Evolutionary conservation across 37 sponge, comb jelly and placozoan genomes (phyloP).

Genomic region (Spongilla lacustris): DNA sequence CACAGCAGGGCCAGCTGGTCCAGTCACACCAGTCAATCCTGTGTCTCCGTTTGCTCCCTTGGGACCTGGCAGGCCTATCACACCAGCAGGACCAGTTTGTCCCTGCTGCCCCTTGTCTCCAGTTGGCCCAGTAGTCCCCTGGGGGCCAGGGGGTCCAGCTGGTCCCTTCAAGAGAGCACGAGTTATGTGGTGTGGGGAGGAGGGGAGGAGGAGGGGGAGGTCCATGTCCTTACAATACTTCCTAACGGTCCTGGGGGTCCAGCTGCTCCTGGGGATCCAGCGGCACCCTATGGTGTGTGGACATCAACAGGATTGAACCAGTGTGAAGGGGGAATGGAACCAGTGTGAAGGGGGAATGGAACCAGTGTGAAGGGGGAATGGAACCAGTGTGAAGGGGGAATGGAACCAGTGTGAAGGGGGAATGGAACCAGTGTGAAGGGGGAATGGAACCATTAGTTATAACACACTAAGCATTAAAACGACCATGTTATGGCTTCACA

Average conservation of each 20-base stretch:
- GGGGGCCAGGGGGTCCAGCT: constrained; percentile 41
- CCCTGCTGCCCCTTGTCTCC: constrained; percentile 63
- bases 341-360: too few species aligned
- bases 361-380: too few species aligned
- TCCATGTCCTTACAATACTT: constrained; percentile 23
- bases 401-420: too few species aligned
- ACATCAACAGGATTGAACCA: too few species aligned
- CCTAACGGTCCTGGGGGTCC: constrained; percentile 72
- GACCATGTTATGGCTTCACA: too few species aligned
- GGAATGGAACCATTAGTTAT: too few species aligned
- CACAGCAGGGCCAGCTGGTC: constrained; percentile 56
- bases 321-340: too few species aligned
- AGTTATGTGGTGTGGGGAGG: constrained; percentile 2
- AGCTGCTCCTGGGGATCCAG: constrained; percentile 46
- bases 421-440: too few species aligned
- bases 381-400: too few species aligned
- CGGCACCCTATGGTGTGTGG: constrained; percentile 46
- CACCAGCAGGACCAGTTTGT: constrained; percentile 39
- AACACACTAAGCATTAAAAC: too few species aligned
- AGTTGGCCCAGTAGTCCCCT: constrained; percentile 28
- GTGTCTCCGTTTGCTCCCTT: constrained; percentile 60
- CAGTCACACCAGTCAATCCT: constrained; percentile 52
- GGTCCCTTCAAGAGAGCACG: constrained; percentile 28
- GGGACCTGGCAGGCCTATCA: constrained; percentile 46
- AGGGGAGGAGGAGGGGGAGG: neutral